These are phyloP conservation scores for Agrochola litura DNA, from an alignment of 2,888 invertebrate species.

Conservation along the genomic window DNA sequence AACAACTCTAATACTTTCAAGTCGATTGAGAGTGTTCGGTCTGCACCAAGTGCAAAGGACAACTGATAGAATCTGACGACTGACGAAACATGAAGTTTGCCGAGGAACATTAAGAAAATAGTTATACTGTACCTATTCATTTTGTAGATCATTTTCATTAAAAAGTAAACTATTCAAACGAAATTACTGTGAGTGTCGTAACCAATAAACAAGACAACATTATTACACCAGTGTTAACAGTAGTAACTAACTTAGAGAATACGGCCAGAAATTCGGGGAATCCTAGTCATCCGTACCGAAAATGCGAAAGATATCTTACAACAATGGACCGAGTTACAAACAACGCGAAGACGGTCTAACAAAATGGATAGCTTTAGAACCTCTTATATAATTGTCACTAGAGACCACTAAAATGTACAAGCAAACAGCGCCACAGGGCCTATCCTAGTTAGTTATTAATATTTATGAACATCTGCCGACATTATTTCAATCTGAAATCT, in stretches of 20 bases:
- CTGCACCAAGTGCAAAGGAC: no score
- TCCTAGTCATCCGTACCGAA: conserved; percentile 21
- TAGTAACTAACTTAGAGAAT: conserved; percentile 9
- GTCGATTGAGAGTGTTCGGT: no score
- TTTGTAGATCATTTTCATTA: neutral
- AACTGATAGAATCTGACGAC: no score
- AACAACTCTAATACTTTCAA: no score
- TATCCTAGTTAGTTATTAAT: conserved; percentile 64
- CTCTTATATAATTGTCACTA: conserved; percentile 53
- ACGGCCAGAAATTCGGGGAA: conserved; percentile 40
- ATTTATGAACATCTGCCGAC: conserved; percentile 70
- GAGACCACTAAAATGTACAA: conserved; percentile 58
- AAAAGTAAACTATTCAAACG: neutral
- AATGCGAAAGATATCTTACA: conserved; percentile 30
- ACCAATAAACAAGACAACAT: conserved; percentile 19
- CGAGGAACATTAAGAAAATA: no score
- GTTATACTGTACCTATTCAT: neutral
- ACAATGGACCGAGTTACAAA: conserved; percentile 38
- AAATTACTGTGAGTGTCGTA: neutral
- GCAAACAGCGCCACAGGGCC: conserved; percentile 38
- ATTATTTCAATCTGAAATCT: conserved; percentile 67
- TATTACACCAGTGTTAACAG: conserved; percentile 14
- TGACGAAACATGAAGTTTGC: no score
- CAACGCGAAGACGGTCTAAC: conserved; percentile 28
- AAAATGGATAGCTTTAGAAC: conserved; percentile 45